phyloP scores from a whole-genome alignment of 2,113 vertebrate species.

The Neogale vison region DNA sequence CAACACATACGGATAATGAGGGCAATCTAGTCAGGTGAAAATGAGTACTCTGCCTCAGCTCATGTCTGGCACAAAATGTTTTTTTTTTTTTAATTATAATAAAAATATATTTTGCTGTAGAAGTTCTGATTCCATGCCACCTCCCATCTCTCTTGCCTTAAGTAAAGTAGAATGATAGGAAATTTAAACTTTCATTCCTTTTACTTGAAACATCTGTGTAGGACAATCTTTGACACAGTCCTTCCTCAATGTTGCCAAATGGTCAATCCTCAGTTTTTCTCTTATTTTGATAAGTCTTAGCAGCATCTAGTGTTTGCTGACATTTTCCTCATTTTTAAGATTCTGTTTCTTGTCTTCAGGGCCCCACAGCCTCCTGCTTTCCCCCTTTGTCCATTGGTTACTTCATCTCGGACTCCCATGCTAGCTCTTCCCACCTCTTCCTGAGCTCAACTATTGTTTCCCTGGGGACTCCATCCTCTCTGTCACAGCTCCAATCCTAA shows the following conservation, averaged over 20 bases:
- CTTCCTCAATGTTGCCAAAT: background rate
- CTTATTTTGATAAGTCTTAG: background rate
- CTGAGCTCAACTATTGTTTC: too few relatives aligned
- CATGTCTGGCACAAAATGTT: background rate
- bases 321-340: too few relatives aligned
- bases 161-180: background rate
- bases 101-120: background rate
- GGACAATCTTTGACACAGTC: background rate
- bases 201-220: background rate
- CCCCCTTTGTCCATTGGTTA: too few relatives aligned
- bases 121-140: background rate
- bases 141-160: background rate
- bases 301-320: background rate
- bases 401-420: too few relatives aligned
- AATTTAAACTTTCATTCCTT: background rate
- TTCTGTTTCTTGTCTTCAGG: too few relatives aligned
- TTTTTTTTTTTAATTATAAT: background rate
- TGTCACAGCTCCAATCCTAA: too few relatives aligned
- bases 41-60: background rate
- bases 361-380: too few relatives aligned
- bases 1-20: background rate
- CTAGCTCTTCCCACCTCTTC: too few relatives aligned
- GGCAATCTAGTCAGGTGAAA: background rate
- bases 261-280: background rate
- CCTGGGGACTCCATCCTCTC: too few relatives aligned